phyloP scores from a whole-genome alignment of 2,113 vertebrate genomes.

The Otis tarda region DNA sequence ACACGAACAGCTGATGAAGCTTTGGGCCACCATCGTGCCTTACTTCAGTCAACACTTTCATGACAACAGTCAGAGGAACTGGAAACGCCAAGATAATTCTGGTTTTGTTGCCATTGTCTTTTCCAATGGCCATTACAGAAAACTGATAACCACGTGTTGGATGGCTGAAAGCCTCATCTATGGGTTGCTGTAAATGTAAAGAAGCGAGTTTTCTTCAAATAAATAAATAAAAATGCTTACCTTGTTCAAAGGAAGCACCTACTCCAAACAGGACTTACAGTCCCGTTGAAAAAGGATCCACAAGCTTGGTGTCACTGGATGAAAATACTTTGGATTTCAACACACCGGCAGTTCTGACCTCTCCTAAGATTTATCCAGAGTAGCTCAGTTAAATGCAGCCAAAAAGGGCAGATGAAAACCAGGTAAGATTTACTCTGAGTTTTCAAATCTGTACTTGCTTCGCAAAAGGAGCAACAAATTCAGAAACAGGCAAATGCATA shows the following conservation, averaged over 20 bases:
- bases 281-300: not conserved
- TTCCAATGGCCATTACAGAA: not conserved
- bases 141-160: not conserved
- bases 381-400: not conserved
- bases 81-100: not conserved
- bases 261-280: not conserved
- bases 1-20: not conserved
- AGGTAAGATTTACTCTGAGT: not conserved
- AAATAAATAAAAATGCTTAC: not conserved
- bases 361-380: not conserved
- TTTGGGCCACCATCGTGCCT: not conserved
- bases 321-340: not conserved
- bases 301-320: not conserved
- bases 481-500: slow-evolving; percentile 74
- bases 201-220: not conserved
- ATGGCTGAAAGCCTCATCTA: not conserved
- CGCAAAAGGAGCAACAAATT: not conserved
- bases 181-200: not conserved
- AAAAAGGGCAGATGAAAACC: not conserved
- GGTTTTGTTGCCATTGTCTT: not conserved
- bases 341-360: not conserved
- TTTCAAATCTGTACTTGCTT: not conserved
- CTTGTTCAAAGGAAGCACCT: not conserved
- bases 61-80: not conserved
- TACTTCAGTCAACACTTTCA: not conserved